These are phyloP conservation scores for Diachrysia chrysitis DNA, from an alignment of 2,888 invertebrate species.

Conservation along the genomic window DNA sequence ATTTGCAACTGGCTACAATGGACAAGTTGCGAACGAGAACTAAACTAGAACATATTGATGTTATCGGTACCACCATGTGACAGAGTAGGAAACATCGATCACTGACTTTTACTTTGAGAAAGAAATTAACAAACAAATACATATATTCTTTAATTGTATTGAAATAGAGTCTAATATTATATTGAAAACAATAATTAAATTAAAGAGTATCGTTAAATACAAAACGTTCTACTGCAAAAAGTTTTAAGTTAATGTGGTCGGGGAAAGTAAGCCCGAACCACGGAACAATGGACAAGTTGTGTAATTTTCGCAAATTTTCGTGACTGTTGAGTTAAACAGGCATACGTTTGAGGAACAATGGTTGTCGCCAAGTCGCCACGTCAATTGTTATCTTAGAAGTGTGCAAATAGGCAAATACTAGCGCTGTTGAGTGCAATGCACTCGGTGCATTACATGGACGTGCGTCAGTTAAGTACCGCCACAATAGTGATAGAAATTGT, in stretches of 20 bases:
- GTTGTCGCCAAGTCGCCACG: slow-evolving; percentile 51
- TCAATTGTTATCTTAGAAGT: slow-evolving; percentile 74
- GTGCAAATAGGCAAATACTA: slow-evolving; percentile 74
- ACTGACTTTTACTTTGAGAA: slow-evolving; percentile 55
- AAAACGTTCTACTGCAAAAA: slow-evolving; percentile 51
- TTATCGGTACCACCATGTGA: slow-evolving; percentile 53
- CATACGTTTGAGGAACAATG: slow-evolving; percentile 51
- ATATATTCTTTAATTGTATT: slow-evolving; percentile 35
- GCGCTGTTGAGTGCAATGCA: slow-evolving; percentile 75
- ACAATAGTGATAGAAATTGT: slow-evolving; percentile 55
- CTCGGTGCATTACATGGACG: slow-evolving; percentile 65
- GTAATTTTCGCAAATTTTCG: slow-evolving; percentile 47
- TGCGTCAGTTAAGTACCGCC: slow-evolving; percentile 68
- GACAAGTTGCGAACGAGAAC: slow-evolving; percentile 52
- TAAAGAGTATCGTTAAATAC: slow-evolving; percentile 33
- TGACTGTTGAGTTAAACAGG: slow-evolving; percentile 29
- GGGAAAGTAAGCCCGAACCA: slow-evolving; percentile 57
- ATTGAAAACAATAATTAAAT: not conserved
- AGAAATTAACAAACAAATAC: slow-evolving; percentile 33
- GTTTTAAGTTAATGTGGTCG: slow-evolving; percentile 56
- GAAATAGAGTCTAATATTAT: slow-evolving; percentile 10
- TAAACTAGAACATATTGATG: slow-evolving; percentile 57
- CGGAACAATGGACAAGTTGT: slow-evolving; percentile 43
- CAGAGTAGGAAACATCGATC: slow-evolving; percentile 64
- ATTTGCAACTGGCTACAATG: slow-evolving; percentile 53